Percentiles rank a stretch among this genome's conserved stretches.
These are phyloP conservation scores for Mactra quadrangularis DNA, from an alignment of 1,140 invertebrate genomes.

Conservation along the genomic window DNA sequence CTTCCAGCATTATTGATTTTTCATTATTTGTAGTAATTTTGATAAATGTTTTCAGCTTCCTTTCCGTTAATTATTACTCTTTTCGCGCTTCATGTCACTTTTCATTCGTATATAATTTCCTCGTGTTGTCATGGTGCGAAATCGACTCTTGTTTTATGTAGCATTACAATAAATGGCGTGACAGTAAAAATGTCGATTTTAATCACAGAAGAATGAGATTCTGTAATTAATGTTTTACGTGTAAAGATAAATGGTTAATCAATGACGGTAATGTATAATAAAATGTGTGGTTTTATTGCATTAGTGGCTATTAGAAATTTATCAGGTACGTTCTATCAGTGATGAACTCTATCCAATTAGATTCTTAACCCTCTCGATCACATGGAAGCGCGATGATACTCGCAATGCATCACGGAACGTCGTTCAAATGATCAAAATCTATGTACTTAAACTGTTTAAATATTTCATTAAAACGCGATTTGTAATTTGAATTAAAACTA, in stretches of 20 bases:
- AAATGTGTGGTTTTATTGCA: neutral
- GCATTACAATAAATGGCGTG: neutral
- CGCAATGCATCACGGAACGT: too few species aligned
- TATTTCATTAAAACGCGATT: too few species aligned
- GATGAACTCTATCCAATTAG: too few species aligned
- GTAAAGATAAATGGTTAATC: conserved; percentile 19
- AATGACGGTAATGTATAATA: neutral
- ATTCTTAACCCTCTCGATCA: too few species aligned
- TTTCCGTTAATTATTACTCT: neutral
- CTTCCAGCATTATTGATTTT: neutral
- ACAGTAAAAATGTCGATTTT: neutral
- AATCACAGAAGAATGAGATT: neutral
- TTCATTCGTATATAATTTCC: conserved; percentile 24
- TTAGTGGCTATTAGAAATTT: neutral
- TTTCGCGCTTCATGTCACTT: conserved; percentile 11
- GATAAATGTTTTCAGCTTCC: conserved; percentile 1
- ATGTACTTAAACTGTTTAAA: too few species aligned
- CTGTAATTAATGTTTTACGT: neutral
- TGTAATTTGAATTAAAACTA: too few species aligned
- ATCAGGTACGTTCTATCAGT: too few species aligned
- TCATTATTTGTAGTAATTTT: neutral
- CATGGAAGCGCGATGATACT: too few species aligned
- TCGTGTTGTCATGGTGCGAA: neutral
- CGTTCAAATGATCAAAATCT: too few species aligned
- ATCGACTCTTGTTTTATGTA: conserved; percentile 8